Conservation (phyloP, 2,888 invertebrate species). For the Catocala nupta region DNA sequence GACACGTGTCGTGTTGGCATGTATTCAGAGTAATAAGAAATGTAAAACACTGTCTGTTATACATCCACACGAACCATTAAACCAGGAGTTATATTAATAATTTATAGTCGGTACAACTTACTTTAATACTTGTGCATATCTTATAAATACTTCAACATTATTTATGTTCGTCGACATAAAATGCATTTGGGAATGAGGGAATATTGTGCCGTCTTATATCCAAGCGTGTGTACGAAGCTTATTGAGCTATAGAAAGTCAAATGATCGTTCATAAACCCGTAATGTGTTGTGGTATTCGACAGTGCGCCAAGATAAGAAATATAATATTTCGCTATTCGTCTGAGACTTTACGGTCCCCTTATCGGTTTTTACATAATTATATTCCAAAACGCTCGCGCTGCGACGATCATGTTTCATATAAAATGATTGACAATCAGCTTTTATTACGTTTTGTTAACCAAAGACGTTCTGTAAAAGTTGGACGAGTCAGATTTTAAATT, state of each 20-base stretch:
- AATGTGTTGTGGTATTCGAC: neutral
- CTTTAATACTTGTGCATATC: conserved; percentile 10
- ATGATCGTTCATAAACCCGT: conserved; percentile 23
- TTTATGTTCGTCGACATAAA: neutral
- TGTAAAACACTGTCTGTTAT: conserved; percentile 53
- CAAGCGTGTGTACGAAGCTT: conserved; percentile 6
- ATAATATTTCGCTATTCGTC: neutral
- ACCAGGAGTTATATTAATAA: conserved; percentile 20
- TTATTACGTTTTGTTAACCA: too few species aligned
- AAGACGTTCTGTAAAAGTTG: too few species aligned
- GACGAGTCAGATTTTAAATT: too few species aligned
- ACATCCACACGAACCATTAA: conserved; percentile 4
- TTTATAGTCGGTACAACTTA: conserved; percentile 33
- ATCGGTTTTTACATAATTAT: too few species aligned
- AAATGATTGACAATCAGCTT: too few species aligned
- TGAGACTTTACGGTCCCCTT: too few species aligned
- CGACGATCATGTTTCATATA: too few species aligned
- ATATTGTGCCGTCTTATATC: neutral
- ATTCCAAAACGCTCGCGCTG: too few species aligned
- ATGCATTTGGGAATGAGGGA: neutral
- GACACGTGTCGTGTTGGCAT: conserved; percentile 73
- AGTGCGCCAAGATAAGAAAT: neutral
- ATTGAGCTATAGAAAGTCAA: conserved; percentile 30
- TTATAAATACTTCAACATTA: conserved; percentile 1
- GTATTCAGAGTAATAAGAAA: conserved; percentile 64